Conservation (phyloP, 2,113 vertebrate species). For the Psettodes erumei region DNA sequence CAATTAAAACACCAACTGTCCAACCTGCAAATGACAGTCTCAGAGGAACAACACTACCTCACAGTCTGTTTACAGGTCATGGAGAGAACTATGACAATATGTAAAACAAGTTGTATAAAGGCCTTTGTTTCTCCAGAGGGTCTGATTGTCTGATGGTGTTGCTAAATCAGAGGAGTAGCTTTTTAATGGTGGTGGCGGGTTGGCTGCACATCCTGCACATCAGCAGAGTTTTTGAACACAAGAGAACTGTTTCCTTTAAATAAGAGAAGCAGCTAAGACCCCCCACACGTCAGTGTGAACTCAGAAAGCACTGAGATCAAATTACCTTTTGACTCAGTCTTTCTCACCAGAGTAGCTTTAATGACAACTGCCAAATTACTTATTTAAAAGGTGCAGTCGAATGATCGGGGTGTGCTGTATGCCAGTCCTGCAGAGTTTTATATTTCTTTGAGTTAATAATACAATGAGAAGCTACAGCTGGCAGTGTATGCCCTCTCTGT, state of each 20-base stretch:
- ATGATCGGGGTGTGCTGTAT: not conserved
- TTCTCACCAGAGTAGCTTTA: not conserved
- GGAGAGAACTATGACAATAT: too few relatives aligned
- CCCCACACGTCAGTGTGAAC: not conserved
- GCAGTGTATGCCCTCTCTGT: not conserved
- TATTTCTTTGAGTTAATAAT: not conserved
- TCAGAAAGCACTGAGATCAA: not conserved
- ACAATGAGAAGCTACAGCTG: not conserved
- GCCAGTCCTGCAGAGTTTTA: not conserved
- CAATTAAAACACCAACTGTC: constrained; percentile 6
- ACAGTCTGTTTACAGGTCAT: too few relatives aligned
- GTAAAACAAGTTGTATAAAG: not conserved
- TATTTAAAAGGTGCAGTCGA: not conserved
- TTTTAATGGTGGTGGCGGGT: not conserved
- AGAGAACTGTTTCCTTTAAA: not conserved
- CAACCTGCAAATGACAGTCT: rapidly evolving
- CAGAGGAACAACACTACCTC: not conserved
- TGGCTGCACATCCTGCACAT: not conserved
- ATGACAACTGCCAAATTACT: not conserved
- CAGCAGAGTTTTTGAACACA: too few relatives aligned
- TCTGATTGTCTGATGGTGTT: not conserved
- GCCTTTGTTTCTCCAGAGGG: not conserved
- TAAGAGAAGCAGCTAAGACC: not conserved
- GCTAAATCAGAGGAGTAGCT: not conserved
- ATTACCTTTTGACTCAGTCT: not conserved